Percentiles rank a stretch among this genome's conserved stretches.
These are phyloP conservation scores for Labeo calbasu DNA, from an alignment of 2,797 vertebrate species.

Conservation along the genomic window DNA sequence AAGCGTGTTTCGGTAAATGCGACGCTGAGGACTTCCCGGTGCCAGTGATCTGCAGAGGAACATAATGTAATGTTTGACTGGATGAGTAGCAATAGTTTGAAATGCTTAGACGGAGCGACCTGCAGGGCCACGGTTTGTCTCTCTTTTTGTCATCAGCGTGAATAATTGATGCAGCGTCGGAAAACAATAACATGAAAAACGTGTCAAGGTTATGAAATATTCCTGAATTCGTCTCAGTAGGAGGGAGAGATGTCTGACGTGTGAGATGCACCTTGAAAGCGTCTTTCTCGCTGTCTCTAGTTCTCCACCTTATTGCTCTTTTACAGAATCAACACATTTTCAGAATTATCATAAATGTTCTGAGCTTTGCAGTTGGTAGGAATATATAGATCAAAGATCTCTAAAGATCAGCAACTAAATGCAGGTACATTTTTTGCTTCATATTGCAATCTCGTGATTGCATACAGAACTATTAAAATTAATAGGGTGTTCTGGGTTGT, in stretches of 20 bases:
- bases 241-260: slow-evolving; percentile 44
- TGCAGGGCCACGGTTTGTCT: slow-evolving; percentile 55
- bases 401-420: slow-evolving; percentile 42
- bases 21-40: slow-evolving; percentile 45
- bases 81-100: slow-evolving; percentile 42
- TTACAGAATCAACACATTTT: slow-evolving; percentile 30
- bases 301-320: slow-evolving; percentile 4
- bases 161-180: slow-evolving; percentile 60
- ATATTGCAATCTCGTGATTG: background rate
- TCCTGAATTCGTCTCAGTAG: slow-evolving; percentile 53
- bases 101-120: slow-evolving; percentile 38
- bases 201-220: slow-evolving; percentile 65
- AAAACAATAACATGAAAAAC: slow-evolving; percentile 62
- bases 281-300: slow-evolving; percentile 12
- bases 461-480: background rate
- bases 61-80: slow-evolving; percentile 38
- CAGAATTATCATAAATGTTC: slow-evolving; percentile 49
- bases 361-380: slow-evolving; percentile 34
- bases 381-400: slow-evolving; percentile 39
- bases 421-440: background rate
- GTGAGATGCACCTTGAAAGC: slow-evolving; percentile 47
- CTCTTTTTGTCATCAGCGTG: slow-evolving; percentile 53
- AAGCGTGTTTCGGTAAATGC: slow-evolving; percentile 52
- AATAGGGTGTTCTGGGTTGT: background rate
- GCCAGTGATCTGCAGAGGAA: slow-evolving; percentile 36